Percentiles rank a stretch among this genome's conserved stretches.
phyloP scores from a whole-genome alignment of 2,888 invertebrate genomes.

The Horisme vitalbata region DNA sequence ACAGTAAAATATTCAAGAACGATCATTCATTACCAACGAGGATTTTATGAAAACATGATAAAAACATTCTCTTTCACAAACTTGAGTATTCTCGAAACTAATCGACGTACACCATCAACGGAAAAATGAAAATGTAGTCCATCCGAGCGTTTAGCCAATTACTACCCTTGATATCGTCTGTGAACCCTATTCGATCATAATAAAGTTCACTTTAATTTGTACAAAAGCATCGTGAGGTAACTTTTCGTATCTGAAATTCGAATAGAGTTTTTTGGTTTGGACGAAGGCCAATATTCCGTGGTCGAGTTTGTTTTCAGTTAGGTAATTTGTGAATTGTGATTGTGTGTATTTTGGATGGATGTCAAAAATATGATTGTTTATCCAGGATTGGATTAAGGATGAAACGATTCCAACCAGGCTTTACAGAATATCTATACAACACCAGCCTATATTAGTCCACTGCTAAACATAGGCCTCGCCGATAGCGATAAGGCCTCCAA shows the following conservation, averaged over 20 bases:
- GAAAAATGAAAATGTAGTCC: slow-evolving; percentile 60
- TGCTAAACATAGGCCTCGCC: too few species aligned
- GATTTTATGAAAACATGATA: too few species aligned
- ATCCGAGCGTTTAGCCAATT: slow-evolving; percentile 55
- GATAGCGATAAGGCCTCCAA: too few species aligned
- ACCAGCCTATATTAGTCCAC: too few species aligned
- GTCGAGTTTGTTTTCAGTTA: slow-evolving; percentile 64
- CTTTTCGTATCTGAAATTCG: slow-evolving; percentile 62
- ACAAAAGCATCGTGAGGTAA: slow-evolving; percentile 40
- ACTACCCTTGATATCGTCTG: slow-evolving; percentile 28
- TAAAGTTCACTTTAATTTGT: slow-evolving; percentile 25
- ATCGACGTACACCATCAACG: slow-evolving; percentile 35
- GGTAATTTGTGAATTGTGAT: slow-evolving; percentile 57
- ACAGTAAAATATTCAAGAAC: too few species aligned
- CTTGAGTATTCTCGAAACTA: slow-evolving; percentile 35
- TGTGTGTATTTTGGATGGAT: slow-evolving; percentile 36
- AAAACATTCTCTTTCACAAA: background rate
- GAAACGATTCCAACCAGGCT: too few species aligned
- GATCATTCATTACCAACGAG: too few species aligned
- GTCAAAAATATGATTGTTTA: slow-evolving; percentile 29
- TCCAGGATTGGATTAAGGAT: background rate
- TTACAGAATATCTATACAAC: too few species aligned
- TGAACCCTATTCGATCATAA: slow-evolving; percentile 2
- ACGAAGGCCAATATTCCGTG: slow-evolving; percentile 58
- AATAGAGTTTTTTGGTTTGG: slow-evolving; percentile 61